Percentiles rank a stretch among this genome's conserved stretches.
Evolutionary conservation across 2,888 invertebrate genomes (phyloP).

Genomic region (Polydrusus cervinus): DNA sequence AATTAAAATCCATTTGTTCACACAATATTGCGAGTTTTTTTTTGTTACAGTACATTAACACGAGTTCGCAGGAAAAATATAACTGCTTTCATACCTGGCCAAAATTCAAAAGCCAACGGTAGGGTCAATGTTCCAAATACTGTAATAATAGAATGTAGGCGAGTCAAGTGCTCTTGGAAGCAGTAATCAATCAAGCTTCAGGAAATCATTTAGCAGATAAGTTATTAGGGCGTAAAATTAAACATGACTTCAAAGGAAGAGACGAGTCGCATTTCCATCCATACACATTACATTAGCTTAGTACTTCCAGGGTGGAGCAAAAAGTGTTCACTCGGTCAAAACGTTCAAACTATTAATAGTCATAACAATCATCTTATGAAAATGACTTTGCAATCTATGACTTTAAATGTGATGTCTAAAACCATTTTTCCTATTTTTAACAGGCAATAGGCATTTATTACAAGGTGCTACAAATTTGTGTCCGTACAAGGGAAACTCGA

Average conservation of each 20-base stretch:
- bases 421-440: no score
- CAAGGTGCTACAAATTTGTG: no score
- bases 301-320: no score
- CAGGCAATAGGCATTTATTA: no score
- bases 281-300: no score
- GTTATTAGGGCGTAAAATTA: neutral
- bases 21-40: neutral
- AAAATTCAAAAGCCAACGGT: conserved; percentile 13
- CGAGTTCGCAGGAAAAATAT: conserved; percentile 9
- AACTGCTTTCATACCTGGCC: conserved; percentile 23
- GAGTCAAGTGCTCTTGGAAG: conserved; percentile 17
- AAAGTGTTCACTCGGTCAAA: no score
- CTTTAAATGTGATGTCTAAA: no score
- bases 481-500: no score
- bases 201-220: neutral
- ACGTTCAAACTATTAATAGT: no score
- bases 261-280: no score
- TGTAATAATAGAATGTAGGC: conserved; percentile 28
- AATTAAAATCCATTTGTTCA: neutral
- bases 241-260: neutral
- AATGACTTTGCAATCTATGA: no score
- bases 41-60: conserved; percentile 20
- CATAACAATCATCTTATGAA: no score
- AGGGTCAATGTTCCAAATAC: conserved; percentile 27
- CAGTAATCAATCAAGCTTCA: conserved; percentile 32